Conservation (phyloP, 2,113 vertebrate genomes). For the Xenopus tropicalis region DNA sequence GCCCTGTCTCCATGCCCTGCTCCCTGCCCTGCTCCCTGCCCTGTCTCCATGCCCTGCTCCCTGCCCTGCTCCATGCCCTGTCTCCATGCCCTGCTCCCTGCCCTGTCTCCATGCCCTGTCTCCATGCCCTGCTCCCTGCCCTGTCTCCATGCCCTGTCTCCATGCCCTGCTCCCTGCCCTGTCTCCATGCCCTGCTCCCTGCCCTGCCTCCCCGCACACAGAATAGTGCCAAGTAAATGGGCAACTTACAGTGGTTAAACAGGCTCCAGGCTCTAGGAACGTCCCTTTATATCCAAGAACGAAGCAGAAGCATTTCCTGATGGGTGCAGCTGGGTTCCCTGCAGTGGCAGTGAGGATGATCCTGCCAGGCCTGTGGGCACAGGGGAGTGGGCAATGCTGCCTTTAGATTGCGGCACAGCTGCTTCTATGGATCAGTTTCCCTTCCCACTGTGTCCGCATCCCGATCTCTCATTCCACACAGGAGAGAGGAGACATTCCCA, state of each 20-base stretch:
- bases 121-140: no score
- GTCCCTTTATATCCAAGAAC: conserved; percentile 46
- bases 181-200: no score
- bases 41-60: no score
- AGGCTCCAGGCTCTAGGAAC: conserved; percentile 33
- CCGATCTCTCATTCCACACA: conserved; percentile 14
- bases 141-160: no score
- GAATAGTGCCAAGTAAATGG: background rate
- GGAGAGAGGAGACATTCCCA: conserved; percentile 48
- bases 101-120: no score
- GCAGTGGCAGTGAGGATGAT: conserved; percentile 1
- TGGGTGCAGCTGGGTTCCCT: background rate
- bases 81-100: no score
- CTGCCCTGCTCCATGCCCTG: no score
- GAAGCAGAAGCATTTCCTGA: conserved; percentile 24
- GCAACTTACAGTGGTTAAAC: conserved; percentile 56
- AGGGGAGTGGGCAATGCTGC: conserved; percentile 3
- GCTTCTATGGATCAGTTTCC: conserved; percentile 30
- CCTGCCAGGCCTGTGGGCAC: conserved; percentile 38
- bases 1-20: no score
- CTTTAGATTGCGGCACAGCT: conserved; percentile 12
- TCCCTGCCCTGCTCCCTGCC: no score
- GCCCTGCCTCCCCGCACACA: no score
- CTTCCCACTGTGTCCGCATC: conserved; percentile 47
- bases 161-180: no score